These are phyloP conservation scores for Pediacus dermestoides DNA, from an alignment of 2,888 invertebrate genomes.

Conservation along the genomic window DNA sequence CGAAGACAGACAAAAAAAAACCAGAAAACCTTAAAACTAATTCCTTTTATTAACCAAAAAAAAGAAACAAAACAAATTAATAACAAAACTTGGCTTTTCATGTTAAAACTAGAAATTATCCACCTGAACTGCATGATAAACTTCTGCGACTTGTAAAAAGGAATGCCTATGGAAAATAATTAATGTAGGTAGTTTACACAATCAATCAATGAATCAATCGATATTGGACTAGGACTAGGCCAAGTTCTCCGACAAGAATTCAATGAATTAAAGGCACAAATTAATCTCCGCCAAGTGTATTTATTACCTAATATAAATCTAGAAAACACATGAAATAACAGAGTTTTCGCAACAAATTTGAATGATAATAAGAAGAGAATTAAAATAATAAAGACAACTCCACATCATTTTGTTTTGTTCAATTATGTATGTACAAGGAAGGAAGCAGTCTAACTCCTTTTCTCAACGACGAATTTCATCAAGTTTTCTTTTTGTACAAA, in stretches of 20 bases:
- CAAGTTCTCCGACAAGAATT: too few relatives aligned
- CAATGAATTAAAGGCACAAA: conserved; percentile 37
- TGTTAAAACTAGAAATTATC: too few relatives aligned
- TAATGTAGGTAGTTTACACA: too few relatives aligned
- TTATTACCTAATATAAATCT: conserved; percentile 7
- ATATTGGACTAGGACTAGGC: conserved; percentile 27
- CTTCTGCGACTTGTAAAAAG: too few relatives aligned
- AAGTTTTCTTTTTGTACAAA: conserved; percentile 6
- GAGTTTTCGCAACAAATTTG: conserved; percentile 20
- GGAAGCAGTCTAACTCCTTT: conserved; percentile 38
- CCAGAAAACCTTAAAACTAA: conserved; percentile 10
- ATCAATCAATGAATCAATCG: too few relatives aligned
- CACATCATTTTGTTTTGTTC: too few relatives aligned
- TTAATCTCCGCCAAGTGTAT: conserved; percentile 10
- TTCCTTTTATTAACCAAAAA: conserved; percentile 10
- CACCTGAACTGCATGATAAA: too few relatives aligned
- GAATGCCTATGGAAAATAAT: too few relatives aligned
- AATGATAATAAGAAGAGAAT: conserved; percentile 17
- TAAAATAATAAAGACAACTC: too few relatives aligned
- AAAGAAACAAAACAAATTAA: too few relatives aligned
- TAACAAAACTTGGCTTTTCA: conserved; percentile 4
- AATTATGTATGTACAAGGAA: conserved; percentile 22
- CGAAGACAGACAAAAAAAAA: conserved; percentile 3
- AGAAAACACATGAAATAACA: too few relatives aligned
- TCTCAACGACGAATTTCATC: too few relatives aligned